These are phyloP conservation scores for Paracyclopina nana DNA, from an alignment of 1,140 invertebrate species.

Conservation along the genomic window DNA sequence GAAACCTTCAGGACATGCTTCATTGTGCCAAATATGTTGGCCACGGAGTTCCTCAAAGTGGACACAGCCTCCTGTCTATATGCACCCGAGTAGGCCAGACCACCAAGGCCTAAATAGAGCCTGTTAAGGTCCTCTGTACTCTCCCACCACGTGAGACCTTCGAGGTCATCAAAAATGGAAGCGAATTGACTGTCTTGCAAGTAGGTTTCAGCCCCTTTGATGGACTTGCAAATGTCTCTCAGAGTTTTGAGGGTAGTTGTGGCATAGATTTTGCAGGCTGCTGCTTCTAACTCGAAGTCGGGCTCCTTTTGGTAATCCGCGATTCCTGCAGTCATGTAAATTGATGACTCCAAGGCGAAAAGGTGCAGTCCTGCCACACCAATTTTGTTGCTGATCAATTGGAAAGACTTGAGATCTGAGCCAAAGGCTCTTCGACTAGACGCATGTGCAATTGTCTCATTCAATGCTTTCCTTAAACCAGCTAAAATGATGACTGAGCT, in stretches of 20 bases:
- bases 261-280: neutral
- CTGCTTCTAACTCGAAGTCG: neutral
- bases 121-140: neutral
- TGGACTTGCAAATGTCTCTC: neutral
- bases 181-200: neutral
- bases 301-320: neutral
- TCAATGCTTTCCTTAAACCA: neutral
- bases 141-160: neutral
- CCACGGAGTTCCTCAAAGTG: neutral
- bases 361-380: neutral
- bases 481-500: neutral
- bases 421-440: neutral
- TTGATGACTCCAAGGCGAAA: neutral
- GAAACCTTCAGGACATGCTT: too few relatives aligned
- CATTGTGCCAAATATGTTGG: too few relatives aligned
- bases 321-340: neutral
- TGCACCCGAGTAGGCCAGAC: neutral
- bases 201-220: neutral
- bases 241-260: neutral
- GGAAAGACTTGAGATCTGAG: neutral
- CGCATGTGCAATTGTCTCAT: neutral
- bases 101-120: neutral
- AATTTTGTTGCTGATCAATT: neutral
- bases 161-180: neutral
- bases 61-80: neutral